A percentile compares a stretch with the other conserved stretches of the same genome.
These are phyloP conservation scores for Dicroscelio sp. DNA, from an alignment of 2,888 invertebrate genomes.

Conservation along the genomic window DNA sequence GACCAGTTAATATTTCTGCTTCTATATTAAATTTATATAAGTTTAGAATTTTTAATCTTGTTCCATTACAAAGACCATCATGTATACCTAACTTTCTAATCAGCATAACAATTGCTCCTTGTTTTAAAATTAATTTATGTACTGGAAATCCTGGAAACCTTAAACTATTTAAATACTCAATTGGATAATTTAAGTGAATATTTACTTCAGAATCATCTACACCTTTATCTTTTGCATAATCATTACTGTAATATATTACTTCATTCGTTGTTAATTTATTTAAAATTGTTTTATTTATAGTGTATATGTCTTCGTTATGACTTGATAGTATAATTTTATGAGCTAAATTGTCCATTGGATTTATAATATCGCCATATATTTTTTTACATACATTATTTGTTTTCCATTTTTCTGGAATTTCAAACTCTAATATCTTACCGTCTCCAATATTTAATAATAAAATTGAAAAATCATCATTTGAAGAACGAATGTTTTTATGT, in stretches of 20 bases:
- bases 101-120: slow-evolving; percentile 71
- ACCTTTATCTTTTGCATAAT: slow-evolving; percentile 50
- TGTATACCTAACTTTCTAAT: slow-evolving; percentile 73
- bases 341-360: neutral
- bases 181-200: slow-evolving; percentile 49
- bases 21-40: no score
- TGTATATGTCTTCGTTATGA: slow-evolving; percentile 42
- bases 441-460: slow-evolving; percentile 37
- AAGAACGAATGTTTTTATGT: slow-evolving; percentile 37
- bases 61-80: slow-evolving; percentile 78
- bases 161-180: slow-evolving; percentile 70
- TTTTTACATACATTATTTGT: slow-evolving; percentile 15
- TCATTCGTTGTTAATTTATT: slow-evolving; percentile 17
- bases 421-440: slow-evolving; percentile 13
- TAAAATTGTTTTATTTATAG: slow-evolving; percentile 40
- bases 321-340: slow-evolving; percentile 11
- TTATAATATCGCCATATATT: no score
- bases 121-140: no score
- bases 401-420: slow-evolving; percentile 44
- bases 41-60: no score
- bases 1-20: no score
- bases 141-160: slow-evolving; percentile 39
- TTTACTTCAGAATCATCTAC: slow-evolving; percentile 29
- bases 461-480: neutral
- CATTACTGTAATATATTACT: slow-evolving; percentile 44